Evolutionary conservation across 2,888 invertebrate genomes (phyloP).

Genomic region (Drosophila nr. fundita): DNA sequence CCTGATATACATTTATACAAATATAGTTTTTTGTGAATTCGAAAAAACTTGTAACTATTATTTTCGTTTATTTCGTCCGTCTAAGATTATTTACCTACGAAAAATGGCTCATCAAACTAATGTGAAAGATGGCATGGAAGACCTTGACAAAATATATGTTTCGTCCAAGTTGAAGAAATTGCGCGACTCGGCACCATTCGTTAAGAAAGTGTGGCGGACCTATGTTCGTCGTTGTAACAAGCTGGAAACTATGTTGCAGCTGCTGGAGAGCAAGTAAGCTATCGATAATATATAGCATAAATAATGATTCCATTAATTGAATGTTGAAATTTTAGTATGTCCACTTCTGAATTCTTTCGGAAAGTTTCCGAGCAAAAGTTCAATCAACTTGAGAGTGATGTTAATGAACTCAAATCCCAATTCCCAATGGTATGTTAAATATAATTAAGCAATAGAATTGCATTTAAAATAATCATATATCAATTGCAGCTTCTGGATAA

Average conservation of each 20-base stretch:
- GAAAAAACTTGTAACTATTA: background rate
- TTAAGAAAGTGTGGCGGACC: constrained; percentile 88
- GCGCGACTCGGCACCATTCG: constrained; percentile 89
- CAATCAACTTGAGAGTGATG: constrained; percentile 33
- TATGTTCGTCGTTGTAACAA: constrained; percentile 43
- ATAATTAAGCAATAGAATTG: background rate
- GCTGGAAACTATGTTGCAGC: constrained; percentile 68
- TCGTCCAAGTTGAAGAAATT: constrained; percentile 59
- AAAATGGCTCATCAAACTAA: constrained; percentile 21
- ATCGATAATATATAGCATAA: background rate
- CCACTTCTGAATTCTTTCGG: constrained; percentile 9
- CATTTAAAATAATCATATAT: background rate
- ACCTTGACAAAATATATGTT: background rate
- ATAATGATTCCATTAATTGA: background rate
- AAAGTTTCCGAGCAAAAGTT: constrained; percentile 7
- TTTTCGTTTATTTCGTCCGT: background rate
- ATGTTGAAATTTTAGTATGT: constrained; percentile 14
- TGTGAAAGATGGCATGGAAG: background rate
- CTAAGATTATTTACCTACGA: background rate
- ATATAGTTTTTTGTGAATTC: background rate
- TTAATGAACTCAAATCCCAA: constrained; percentile 30
- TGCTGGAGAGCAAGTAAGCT: constrained; percentile 69
- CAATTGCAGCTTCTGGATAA: constrained; percentile 26
- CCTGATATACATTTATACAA: background rate
- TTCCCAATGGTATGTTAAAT: constrained; percentile 31